A percentile compares a stretch with the other conserved stretches of the same genome.
These are phyloP conservation scores for Embiotoca jacksoni DNA, from an alignment of 2,113 vertebrate genomes.

Conservation along the genomic window DNA sequence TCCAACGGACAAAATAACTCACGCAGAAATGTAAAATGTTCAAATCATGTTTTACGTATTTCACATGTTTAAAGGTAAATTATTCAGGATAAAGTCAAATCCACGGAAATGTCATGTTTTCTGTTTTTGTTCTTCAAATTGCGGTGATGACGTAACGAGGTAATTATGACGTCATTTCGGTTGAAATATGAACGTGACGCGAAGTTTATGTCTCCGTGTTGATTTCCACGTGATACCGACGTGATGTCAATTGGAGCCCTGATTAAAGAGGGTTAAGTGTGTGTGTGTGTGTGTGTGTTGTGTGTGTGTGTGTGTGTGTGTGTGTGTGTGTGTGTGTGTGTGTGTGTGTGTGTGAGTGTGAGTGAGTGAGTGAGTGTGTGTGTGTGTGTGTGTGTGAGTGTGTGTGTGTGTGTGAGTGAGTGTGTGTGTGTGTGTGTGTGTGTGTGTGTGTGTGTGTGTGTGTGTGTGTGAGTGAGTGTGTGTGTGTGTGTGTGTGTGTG, in stretches of 20 bases:
- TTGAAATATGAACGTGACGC: constrained; percentile 54
- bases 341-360: neutral
- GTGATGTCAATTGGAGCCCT: constrained; percentile 67
- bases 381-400: constrained; percentile 32
- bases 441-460: constrained; percentile 5
- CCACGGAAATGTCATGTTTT: no score
- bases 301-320: constrained; percentile 29
- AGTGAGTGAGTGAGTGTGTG: constrained; percentile 3
- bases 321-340: neutral
- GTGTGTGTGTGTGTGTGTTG: constrained; percentile 41
- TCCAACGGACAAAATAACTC: no score
- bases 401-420: constrained; percentile 42
- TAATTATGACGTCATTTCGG: constrained; percentile 11
- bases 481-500: constrained; percentile 43
- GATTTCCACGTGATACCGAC: constrained; percentile 59
- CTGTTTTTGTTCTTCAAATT: no score
- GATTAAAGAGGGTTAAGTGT: constrained; percentile 74
- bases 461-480: constrained; percentile 17
- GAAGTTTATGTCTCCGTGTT: constrained; percentile 54
- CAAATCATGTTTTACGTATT: no score
- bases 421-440: constrained; percentile 25
- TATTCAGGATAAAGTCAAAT: no score
- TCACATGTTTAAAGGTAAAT: no score
- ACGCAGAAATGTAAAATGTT: no score
- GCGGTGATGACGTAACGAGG: neutral